Percentiles rank a stretch among this genome's conserved stretches.
phyloP scores from a whole-genome alignment of 2,797 vertebrate species.

The Trachurus trachurus region DNA sequence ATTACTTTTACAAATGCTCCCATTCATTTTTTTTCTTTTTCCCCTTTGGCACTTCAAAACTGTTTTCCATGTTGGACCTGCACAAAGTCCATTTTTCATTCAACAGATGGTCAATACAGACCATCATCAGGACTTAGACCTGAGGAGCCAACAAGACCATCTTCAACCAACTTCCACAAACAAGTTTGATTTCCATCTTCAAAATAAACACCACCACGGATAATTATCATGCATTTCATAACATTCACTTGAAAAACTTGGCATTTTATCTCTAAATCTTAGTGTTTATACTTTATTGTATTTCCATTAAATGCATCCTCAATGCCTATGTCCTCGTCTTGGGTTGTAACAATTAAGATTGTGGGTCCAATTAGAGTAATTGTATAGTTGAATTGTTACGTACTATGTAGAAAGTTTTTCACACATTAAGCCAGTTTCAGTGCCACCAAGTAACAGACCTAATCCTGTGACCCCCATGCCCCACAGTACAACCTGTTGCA shows the following conservation, averaged over 20 bases:
- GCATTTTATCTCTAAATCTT: too few species aligned
- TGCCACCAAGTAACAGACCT: background rate
- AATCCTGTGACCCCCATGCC: background rate
- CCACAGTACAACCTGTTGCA: slow-evolving; percentile 7
- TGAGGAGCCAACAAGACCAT: slow-evolving; percentile 52
- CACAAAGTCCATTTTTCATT: slow-evolving; percentile 32
- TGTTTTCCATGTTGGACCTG: slow-evolving; percentile 52
- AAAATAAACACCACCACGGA: slow-evolving; percentile 4
- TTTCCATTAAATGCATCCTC: too few species aligned
- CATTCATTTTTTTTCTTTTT: slow-evolving; percentile 29
- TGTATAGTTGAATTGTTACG: background rate
- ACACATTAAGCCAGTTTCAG: background rate
- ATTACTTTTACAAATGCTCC: slow-evolving; percentile 39
- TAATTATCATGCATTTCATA: too few species aligned
- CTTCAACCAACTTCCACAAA: slow-evolving; percentile 50
- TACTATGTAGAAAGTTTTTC: background rate
- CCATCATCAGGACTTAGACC: slow-evolving; percentile 53
- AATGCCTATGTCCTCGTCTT: background rate
- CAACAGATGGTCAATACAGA: slow-evolving; percentile 56
- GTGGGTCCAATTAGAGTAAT: too few species aligned
- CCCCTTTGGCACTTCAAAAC: slow-evolving; percentile 35
- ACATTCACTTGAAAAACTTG: too few species aligned
- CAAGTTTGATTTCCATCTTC: slow-evolving; percentile 24
- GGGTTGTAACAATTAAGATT: too few species aligned
- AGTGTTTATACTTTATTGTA: background rate